These are phyloP conservation scores for Eulimnadia texana DNA, from an alignment of 1,140 invertebrate genomes.

Conservation along the genomic window DNA sequence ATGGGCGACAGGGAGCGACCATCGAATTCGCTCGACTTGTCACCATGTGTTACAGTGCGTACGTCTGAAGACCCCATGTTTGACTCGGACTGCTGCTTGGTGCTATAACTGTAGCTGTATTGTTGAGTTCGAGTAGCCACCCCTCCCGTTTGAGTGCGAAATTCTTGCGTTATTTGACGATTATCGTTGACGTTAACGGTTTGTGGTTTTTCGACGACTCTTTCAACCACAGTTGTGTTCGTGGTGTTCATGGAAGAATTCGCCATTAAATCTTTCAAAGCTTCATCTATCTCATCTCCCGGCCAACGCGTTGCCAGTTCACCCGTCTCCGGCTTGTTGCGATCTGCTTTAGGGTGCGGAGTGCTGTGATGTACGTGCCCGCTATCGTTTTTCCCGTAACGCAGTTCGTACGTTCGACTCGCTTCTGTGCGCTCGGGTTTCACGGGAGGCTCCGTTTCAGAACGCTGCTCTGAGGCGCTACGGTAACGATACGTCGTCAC, in stretches of 20 bases:
- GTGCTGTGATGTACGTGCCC: constrained; percentile 5
- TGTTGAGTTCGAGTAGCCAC: background rate
- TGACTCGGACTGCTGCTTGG: background rate
- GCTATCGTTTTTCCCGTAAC: background rate
- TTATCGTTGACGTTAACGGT: background rate
- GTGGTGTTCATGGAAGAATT: background rate
- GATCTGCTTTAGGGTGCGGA: background rate
- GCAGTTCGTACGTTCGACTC: background rate
- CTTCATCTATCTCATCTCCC: background rate
- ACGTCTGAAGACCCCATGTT: background rate
- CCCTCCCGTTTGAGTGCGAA: background rate
- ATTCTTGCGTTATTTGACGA: background rate
- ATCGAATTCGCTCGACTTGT: background rate
- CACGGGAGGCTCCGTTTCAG: constrained; percentile 2
- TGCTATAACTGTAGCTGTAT: constrained; percentile 4
- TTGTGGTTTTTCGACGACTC: background rate
- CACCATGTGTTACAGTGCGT: background rate
- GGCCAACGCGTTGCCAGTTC: background rate
- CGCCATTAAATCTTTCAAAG: constrained; percentile 3
- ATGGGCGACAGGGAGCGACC: background rate
- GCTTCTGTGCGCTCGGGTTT: constrained; percentile 7
- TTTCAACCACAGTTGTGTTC: background rate
- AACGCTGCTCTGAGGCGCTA: background rate
- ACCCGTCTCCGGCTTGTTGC: background rate
- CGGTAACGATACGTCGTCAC: constrained; percentile 9